These are phyloP conservation scores for Clarias gariepinus DNA, from an alignment of 2,113 vertebrate genomes.

Conservation along the genomic window DNA sequence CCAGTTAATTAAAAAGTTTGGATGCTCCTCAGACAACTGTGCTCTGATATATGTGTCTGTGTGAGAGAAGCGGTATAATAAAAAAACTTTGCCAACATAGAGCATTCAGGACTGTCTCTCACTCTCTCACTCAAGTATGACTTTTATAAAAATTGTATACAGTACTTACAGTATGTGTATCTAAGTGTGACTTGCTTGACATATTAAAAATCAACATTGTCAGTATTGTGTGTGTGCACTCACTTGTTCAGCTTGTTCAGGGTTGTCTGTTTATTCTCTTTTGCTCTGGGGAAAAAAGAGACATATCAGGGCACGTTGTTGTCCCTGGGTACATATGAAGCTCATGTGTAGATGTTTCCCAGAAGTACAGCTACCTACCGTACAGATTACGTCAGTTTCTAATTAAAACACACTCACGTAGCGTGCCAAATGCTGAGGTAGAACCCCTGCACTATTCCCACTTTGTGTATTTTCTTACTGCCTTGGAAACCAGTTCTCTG, in stretches of 20 bases:
- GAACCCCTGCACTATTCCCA: neutral
- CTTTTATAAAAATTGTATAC: no score
- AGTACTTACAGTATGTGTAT: neutral
- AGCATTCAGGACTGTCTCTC: neutral
- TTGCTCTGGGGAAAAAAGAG: neutral
- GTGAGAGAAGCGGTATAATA: neutral
- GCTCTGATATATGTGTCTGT: neutral
- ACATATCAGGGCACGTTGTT: conserved; percentile 30
- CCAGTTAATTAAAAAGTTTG: neutral
- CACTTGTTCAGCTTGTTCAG: neutral
- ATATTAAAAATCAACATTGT: neutral
- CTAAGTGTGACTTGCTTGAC: neutral
- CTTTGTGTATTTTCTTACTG: conserved; percentile 24
- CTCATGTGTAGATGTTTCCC: conserved; percentile 19
- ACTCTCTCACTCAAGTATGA: neutral
- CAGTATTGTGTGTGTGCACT: neutral
- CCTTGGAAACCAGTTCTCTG: conserved; percentile 26
- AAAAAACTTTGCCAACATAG: neutral
- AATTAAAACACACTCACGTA: conserved; percentile 25
- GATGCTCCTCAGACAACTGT: neutral
- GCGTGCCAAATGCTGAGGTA: conserved; percentile 13
- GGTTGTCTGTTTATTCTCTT: neutral
- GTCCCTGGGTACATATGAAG: conserved; percentile 12
- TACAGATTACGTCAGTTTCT: conserved; percentile 16
- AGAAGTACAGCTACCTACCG: conserved; percentile 12